Percentiles rank a stretch among this genome's conserved stretches.
Conservation (phyloP, 2,113 vertebrate genomes). For the Acanthisitta chloris region DNA sequence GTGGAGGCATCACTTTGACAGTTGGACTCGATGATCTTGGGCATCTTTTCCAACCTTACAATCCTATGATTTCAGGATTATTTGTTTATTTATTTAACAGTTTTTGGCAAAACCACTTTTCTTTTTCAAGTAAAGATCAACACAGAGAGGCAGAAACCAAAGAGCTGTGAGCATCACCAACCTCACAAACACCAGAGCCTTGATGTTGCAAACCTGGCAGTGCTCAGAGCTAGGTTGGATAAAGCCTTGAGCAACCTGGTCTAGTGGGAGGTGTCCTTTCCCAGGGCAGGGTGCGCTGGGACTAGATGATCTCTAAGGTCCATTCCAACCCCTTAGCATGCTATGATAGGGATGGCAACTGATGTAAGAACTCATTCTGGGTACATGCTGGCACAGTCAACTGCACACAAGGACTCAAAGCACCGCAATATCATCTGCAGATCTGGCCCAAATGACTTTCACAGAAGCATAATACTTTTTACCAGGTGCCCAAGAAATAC, state of each 20-base stretch:
- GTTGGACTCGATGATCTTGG: not conserved
- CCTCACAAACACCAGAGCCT: not conserved
- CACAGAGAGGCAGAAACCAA: not conserved
- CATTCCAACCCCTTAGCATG: too few species aligned
- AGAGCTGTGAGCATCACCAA: not conserved
- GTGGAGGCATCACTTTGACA: too few species aligned
- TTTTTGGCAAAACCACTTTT: not conserved
- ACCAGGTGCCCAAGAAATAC: not conserved
- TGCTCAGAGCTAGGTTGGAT: too few species aligned
- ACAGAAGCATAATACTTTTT: not conserved
- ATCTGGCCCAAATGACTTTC: not conserved
- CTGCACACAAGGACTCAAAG: not conserved
- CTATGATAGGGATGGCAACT: too few species aligned
- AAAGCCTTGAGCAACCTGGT: too few species aligned
- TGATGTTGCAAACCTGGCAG: too few species aligned
- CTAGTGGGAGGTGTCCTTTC: too few species aligned
- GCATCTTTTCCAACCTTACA: not conserved
- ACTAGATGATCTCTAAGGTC: too few species aligned
- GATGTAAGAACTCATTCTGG: not conserved
- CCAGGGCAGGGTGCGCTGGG: too few species aligned
- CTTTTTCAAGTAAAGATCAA: not conserved
- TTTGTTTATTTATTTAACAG: not conserved
- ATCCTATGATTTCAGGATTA: accelerated
- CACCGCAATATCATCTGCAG: accelerated
- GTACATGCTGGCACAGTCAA: accelerated